These are phyloP conservation scores for Drosophila stalkeri DNA, from an alignment of 2,888 invertebrate species.

Conservation along the genomic window DNA sequence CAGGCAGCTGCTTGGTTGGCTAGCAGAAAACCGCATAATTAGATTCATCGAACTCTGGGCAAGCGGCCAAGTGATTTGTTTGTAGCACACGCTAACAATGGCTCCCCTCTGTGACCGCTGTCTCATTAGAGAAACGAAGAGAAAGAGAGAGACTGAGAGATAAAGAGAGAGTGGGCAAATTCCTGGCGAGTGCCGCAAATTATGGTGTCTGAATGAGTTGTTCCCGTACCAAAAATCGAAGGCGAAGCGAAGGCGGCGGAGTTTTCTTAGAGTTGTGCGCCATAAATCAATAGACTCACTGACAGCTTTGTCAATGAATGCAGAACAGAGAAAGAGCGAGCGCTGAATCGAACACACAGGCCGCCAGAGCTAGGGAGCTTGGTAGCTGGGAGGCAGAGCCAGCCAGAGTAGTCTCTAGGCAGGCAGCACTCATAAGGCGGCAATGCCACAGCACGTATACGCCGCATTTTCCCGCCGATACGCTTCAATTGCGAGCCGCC, in stretches of 20 bases:
- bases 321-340: slow-evolving; percentile 55
- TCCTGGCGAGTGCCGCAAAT: slow-evolving; percentile 57
- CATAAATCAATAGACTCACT: slow-evolving; percentile 75
- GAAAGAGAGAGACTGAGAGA: not conserved
- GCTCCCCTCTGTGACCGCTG: slow-evolving; percentile 12
- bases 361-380: not conserved
- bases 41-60: slow-evolving; percentile 48
- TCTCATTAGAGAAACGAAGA: slow-evolving; percentile 50
- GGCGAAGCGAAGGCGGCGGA: not conserved
- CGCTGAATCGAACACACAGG: slow-evolving; percentile 5
- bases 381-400: no score
- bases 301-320: slow-evolving; percentile 80
- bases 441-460: slow-evolving; percentile 62
- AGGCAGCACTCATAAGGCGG: slow-evolving; percentile 8
- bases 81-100: slow-evolving; percentile 46
- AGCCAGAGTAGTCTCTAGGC: not conserved
- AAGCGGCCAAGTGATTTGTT: slow-evolving; percentile 64
- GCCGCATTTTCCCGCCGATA: slow-evolving; percentile 44
- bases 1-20: not conserved
- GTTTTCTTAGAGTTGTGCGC: slow-evolving; percentile 20
- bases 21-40: slow-evolving; percentile 42
- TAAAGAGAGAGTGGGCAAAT: slow-evolving; percentile 1
- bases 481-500: slow-evolving; percentile 54
- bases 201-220: slow-evolving; percentile 65
- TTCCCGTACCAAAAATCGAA: slow-evolving; percentile 10